Base-by-base conservation (phyloP, 2,797 vertebrate species). In the Phataginus tetradactyla region DNA sequence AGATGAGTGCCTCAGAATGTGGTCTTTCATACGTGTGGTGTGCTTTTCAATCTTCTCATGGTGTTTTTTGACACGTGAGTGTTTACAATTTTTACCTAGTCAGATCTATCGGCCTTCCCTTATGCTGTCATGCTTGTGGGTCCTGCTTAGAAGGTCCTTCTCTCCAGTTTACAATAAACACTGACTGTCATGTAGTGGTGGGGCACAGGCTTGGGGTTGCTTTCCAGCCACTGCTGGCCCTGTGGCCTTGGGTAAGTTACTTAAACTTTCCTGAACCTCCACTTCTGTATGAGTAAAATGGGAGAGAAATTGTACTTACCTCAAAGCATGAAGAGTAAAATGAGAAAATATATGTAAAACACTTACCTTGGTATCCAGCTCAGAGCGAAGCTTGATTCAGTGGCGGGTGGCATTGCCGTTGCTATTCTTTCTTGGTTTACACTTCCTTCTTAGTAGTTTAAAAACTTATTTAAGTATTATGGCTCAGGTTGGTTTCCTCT, bases 141-240 rank as follows among this genome's bases (percentile, higher is more conserved):
- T 61, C 0, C 2, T 4, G 0, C 5, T 2, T 63, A 17, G 10
- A 59, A 4, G 12, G 5, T 4, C 51, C 21, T 66, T 75, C 25
- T 39, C 42, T 59, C 15, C 7, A 12, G 72, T 17, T 61, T 4
- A 4, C 13, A 2, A 20, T 12, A 18, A 29, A 7, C 13, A 13
- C 4, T 3, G 25, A 13, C n/a, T 17, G 1, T 51, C 0, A 0
- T 12, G 23, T 20, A 3, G 53, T 4, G 29, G 20, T 15, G 20
- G 39, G 69, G 4, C 20, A 4, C 6, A 17, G n/a, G n/a, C 49
- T 15, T 18, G 20, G 32, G 49, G 69, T 71, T 21, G 25, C 59
- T 61, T 85, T 42, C 42, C 12, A 53, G 69, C 5, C 7, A 11
- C 17, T 1, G 2, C 39, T 29, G 18, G 39, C 1, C n/a, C 27